Base-by-base conservation (phyloP, 2,797 vertebrate genomes). In the Stomatorhinus walkeri region DNA sequence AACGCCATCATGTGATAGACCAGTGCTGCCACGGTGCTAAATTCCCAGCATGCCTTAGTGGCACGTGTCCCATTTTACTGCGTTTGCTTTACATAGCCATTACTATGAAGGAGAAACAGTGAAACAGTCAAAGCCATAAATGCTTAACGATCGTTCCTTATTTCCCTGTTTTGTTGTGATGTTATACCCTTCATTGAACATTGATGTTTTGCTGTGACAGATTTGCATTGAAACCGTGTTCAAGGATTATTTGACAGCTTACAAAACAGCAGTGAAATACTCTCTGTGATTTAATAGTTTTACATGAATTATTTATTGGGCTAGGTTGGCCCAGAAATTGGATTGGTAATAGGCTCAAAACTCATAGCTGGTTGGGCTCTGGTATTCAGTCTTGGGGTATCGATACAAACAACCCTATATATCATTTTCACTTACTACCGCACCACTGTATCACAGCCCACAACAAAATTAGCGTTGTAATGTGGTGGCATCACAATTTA, bases 301-400 rank as follows among this genome's bases (percentile, higher is more conserved):
- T 81, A 40, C 19, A 43, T 81, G 76, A 81, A 81, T 81, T 81
- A 81, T 81, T 81, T 81, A 81, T 81, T 81, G 76, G 76, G 19
- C 40, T 81, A 43, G 76, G 76, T 81, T 46, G 76, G 76, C 76
- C 40, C 16, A 81, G 76, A 46, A 81, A 81, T 81, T 81, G 76
- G 76, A 19, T 46, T 81, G 68, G 76, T 81, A 81, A 81, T 81
- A 43, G 40, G 40, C 76, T 46, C 76, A 81, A 81, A 81, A n/a
- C 36, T 81, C 40, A 81, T 46, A 81, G 76, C 40, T 46, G 76
- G 40, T 46, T 81, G 76, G 76, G 36, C 6, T 81, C 76, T 81
- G 36, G 76, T 81, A 81, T 81, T 43, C 76, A 46, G 36, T 81
- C 76, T 46, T 81, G 76, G 16, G 16, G 36, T 81, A 81, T 81